Evolutionary conservation across 2,113 vertebrate genomes (phyloP), one percentile per base, ranked within the genome.

Genomic region (Aegithalos caudatus): DNA sequence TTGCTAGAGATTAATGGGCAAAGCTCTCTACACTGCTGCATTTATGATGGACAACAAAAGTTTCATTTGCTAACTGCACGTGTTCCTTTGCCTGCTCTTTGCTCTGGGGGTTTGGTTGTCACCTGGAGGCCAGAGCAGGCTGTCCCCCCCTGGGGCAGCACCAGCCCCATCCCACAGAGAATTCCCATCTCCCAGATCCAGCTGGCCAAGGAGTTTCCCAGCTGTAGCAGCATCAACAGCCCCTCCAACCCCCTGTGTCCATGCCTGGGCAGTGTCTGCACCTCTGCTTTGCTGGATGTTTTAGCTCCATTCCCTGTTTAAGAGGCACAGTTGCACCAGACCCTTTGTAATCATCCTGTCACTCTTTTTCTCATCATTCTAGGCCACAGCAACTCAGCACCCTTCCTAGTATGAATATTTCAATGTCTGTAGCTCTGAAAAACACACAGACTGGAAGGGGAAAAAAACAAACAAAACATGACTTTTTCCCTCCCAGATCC

Each of bases 351-450:
- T 88, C 85, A 77, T 11, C 53, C 61, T 89, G 74, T 88, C 87
- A 86, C 22, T 53, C 22, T 40, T 81, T 58, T 90, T 80, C 92
- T 94, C 88, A 50, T 42, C 60, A 96, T 65, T 70, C 71, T 62
- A 53, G 72, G 70, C 79, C 86, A 94, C 62, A 91, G 91, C 81
- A 91, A 57, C 87, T 82, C 50, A 81, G 21, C 72, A 93, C 88
- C 94, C 86, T 95, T 69, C 88, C 60, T 89, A 95, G 94, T 92
- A 86, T 42, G 35, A 87, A 56, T 86, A 88, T 95, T 91, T 94
- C 86, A 96, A 35, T 81, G 29, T 71, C 70, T 91, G 53, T 37
- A 66, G 70, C 42, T 58, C 65, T 72, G 71, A 87, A 82, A 85
- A 96, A 92, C 86, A 86, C 64, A 93, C 57, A 96, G 90, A 76